Conservation (phyloP, 2,113 vertebrate species). For the Grus americana region DNA sequence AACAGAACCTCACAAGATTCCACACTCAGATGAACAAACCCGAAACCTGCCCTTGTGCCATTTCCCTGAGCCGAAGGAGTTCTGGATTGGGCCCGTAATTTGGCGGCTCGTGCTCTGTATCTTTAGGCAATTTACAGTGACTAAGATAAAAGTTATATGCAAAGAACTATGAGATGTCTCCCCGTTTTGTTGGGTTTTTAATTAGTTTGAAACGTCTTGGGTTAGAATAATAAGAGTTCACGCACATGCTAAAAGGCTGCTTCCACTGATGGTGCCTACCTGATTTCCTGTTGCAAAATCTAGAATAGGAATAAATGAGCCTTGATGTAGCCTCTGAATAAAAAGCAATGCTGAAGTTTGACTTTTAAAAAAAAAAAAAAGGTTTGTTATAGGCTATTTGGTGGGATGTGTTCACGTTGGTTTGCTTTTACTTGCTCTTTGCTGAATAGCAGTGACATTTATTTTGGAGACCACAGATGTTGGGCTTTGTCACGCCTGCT, state of each 20-base stretch:
- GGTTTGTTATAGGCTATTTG: not conserved
- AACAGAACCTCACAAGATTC: not conserved
- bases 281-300: not conserved
- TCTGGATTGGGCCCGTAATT: not conserved
- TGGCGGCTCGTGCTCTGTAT: not conserved
- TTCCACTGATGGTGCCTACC: not conserved
- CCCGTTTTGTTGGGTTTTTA: not conserved
- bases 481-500: not conserved
- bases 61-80: not conserved
- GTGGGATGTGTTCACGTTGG: not conserved
- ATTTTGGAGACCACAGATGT: not conserved
- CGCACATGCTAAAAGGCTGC: not conserved
- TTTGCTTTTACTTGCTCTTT: not conserved
- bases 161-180: not conserved
- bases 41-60: not conserved
- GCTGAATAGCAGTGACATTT: not conserved
- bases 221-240: not conserved
- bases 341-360: not conserved
- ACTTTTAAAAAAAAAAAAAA: not conserved
- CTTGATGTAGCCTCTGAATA: not conserved
- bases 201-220: not conserved
- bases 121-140: not conserved
- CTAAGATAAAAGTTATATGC: not conserved
- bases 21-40: too few species aligned
- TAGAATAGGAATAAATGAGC: not conserved